Evolutionary conservation across 2,797 vertebrate species (phyloP).

Genomic region (Astyanax mexicanus): DNA sequence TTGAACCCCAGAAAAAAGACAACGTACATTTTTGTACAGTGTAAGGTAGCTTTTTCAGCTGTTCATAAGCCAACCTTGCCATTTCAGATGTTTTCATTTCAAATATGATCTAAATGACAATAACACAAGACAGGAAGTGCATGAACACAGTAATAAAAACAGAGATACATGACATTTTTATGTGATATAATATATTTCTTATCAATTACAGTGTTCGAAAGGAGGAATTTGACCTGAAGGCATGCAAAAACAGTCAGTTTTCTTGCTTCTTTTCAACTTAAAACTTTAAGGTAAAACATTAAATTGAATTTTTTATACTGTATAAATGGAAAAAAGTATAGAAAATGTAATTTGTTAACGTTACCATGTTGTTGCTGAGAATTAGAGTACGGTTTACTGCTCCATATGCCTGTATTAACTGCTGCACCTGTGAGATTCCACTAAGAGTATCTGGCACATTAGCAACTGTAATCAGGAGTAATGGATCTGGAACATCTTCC

Average conservation of each 20-base stretch:
- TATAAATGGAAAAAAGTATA: too few species aligned
- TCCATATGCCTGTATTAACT: slow-evolving; percentile 85
- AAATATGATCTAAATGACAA: slow-evolving; percentile 67
- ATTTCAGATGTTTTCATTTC: slow-evolving; percentile 69
- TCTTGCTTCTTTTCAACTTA: too few species aligned
- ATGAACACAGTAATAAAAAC: too few species aligned
- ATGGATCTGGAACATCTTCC: slow-evolving; percentile 60
- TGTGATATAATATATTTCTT: too few species aligned
- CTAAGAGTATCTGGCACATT: slow-evolving; percentile 82
- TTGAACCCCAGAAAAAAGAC: slow-evolving; percentile 68
- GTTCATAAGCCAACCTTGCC: slow-evolving; percentile 67
- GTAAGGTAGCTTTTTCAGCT: slow-evolving; percentile 70
- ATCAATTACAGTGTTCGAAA: too few species aligned
- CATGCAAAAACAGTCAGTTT: too few species aligned
- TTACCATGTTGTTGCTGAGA: slow-evolving; percentile 65
- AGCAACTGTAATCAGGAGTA: slow-evolving; percentile 79
- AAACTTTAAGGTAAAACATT: too few species aligned
- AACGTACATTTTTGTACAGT: slow-evolving; percentile 72
- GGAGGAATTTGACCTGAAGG: too few species aligned
- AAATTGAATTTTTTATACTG: too few species aligned
- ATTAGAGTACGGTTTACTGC: slow-evolving; percentile 66
- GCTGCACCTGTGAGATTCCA: slow-evolving; percentile 78
- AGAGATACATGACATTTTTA: too few species aligned
- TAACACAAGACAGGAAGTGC: neutral
- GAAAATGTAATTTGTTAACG: too few species aligned